These are phyloP conservation scores for Megaceryle torquata DNA, from an alignment of 2,113 vertebrate species.

Conservation along the genomic window DNA sequence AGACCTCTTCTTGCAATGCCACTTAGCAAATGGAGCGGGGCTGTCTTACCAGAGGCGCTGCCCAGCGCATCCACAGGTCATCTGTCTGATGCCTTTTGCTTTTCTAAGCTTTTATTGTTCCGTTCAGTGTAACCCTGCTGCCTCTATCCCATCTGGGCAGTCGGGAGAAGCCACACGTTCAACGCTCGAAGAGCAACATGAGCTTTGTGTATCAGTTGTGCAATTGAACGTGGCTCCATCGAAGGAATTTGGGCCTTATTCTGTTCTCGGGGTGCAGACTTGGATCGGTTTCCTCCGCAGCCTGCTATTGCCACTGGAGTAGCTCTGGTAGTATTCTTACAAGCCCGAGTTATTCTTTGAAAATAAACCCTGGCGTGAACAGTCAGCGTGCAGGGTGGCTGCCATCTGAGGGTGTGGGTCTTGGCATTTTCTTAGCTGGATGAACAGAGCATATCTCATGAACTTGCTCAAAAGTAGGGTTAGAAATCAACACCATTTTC, in stretches of 20 bases:
- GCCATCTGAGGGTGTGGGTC: neutral
- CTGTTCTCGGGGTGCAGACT: accelerated
- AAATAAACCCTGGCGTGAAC: neutral
- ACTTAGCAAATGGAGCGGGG: neutral
- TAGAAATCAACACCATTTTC: neutral
- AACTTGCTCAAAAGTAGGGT: neutral
- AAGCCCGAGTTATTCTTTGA: neutral
- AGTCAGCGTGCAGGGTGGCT: neutral
- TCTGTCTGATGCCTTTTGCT: neutral
- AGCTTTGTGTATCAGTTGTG: neutral
- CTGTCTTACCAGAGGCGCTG: neutral
- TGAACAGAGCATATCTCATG: neutral
- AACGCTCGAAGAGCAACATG: accelerated
- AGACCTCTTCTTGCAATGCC: neutral
- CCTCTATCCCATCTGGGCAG: neutral
- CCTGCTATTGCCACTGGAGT: accelerated
- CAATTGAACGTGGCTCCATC: neutral
- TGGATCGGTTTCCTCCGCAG: neutral
- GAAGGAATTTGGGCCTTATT: neutral
- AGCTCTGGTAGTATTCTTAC: neutral
- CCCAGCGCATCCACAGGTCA: neutral
- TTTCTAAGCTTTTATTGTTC: neutral
- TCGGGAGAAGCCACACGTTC: accelerated
- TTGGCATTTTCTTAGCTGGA: neutral
- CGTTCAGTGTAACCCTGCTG: neutral